phyloP scores from a whole-genome alignment of 2,888 invertebrate genomes.

The Andricus quercusramuli region DNA sequence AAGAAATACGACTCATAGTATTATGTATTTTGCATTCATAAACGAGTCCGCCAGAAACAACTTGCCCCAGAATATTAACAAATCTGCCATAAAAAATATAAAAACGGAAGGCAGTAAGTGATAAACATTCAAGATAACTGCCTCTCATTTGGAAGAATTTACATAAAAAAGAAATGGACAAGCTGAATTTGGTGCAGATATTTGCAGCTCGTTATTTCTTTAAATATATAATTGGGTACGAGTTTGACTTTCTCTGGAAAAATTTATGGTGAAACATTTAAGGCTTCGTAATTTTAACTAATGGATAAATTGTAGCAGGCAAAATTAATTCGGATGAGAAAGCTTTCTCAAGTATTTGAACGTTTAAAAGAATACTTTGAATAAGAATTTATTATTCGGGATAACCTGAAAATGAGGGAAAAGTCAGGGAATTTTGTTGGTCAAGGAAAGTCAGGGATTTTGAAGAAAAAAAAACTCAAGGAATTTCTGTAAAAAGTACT shows the following conservation, averaged over 20 bases:
- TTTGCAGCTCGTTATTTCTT: neutral
- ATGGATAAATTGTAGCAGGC: neutral
- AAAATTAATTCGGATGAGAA: slow-evolving; percentile 10
- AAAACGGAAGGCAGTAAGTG: neutral
- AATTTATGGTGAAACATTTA: neutral
- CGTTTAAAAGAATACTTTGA: neutral
- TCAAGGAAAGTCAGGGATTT: no score
- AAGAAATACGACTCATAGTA: no score
- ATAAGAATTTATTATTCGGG: no score
- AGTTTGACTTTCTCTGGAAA: slow-evolving; percentile 18
- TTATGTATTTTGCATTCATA: neutral
- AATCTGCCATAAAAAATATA: slow-evolving; percentile 43
- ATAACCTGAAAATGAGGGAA: no score
- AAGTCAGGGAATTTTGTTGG: no score
- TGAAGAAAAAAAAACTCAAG: no score
- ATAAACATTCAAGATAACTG: neutral
- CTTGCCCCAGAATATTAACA: slow-evolving; percentile 27
- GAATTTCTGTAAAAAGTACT: no score
- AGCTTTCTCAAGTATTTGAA: neutral
- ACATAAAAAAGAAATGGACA: neutral
- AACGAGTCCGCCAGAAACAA: neutral
- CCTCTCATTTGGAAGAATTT: neutral
- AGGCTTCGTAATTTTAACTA: slow-evolving; percentile 1
- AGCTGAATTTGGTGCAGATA: neutral
- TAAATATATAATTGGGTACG: neutral